Conservation (phyloP, 1,140 invertebrate genomes). For the Glossosoma conforme region DNA sequence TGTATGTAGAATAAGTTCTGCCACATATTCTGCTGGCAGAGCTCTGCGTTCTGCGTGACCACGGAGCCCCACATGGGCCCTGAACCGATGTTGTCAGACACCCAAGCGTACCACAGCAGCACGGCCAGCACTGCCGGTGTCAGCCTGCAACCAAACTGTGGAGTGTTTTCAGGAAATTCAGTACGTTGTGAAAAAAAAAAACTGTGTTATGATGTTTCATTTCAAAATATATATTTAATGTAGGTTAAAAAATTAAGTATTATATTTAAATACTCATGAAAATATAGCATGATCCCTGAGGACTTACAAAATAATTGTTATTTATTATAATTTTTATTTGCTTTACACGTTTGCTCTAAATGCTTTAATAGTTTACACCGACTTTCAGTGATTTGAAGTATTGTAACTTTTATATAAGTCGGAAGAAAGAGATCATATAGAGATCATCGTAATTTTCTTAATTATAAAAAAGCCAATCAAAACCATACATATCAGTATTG, state of each 20-base stretch:
- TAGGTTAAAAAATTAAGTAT: not conserved
- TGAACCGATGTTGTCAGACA: slow-evolving; percentile 60
- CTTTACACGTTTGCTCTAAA: too few species aligned
- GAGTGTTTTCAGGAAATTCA: slow-evolving; percentile 25
- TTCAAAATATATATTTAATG: not conserved
- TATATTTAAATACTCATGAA: too few species aligned
- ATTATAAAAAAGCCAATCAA: too few species aligned
- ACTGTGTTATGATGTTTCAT: not conserved
- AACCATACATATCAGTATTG: too few species aligned
- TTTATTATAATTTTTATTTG: too few species aligned
- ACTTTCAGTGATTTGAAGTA: too few species aligned
- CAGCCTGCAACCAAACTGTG: slow-evolving; percentile 41
- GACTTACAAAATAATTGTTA: too few species aligned
- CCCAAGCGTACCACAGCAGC: slow-evolving; percentile 63
- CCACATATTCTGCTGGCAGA: slow-evolving; percentile 66
- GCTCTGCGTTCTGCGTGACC: slow-evolving; percentile 55
- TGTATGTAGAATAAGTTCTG: slow-evolving; percentile 65
- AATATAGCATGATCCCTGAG: too few species aligned
- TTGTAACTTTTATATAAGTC: too few species aligned
- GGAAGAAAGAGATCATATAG: too few species aligned
- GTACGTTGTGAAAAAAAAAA: not conserved
- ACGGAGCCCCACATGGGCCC: slow-evolving; percentile 66
- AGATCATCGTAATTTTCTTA: too few species aligned
- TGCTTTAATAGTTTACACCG: too few species aligned
- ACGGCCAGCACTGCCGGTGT: slow-evolving; percentile 62